Conservation (phyloP, 2,113 vertebrate genomes). For the Noctilio leporinus region DNA sequence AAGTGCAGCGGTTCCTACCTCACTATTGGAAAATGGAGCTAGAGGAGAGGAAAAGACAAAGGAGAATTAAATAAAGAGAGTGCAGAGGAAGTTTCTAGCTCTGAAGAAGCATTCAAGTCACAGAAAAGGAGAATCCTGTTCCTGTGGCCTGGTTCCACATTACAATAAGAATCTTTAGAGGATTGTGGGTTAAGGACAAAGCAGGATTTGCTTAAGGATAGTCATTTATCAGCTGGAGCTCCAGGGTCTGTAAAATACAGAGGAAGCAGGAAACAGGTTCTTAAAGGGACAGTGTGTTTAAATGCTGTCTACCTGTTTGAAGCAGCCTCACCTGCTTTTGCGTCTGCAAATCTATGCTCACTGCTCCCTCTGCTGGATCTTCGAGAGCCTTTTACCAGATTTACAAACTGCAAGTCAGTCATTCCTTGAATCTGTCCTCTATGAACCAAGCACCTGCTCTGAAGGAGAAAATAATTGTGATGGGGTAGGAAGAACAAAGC, state of each 20-base stretch:
- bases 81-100: background rate
- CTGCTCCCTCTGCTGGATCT: conserved; percentile 64
- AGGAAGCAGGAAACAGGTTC: background rate
- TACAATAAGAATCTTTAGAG: background rate
- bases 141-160: background rate
- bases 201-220: background rate
- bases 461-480: background rate
- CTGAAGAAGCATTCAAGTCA: background rate
- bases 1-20: background rate
- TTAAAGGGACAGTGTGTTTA: background rate
- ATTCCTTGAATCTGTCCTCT: background rate
- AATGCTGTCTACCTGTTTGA: background rate
- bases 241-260: background rate
- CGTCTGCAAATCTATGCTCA: background rate
- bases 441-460: background rate
- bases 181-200: background rate
- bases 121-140: background rate
- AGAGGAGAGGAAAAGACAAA: background rate
- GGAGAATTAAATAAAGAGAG: background rate
- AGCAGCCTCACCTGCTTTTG: no score
- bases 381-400: background rate
- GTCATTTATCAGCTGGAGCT: background rate
- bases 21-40: background rate
- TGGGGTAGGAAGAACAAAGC: background rate
- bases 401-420: background rate